Evolutionary conservation across 1,140 invertebrate species (phyloP), one percentile per base, ranked within the genome.

Genomic region (Sinonovacula constricta): DNA sequence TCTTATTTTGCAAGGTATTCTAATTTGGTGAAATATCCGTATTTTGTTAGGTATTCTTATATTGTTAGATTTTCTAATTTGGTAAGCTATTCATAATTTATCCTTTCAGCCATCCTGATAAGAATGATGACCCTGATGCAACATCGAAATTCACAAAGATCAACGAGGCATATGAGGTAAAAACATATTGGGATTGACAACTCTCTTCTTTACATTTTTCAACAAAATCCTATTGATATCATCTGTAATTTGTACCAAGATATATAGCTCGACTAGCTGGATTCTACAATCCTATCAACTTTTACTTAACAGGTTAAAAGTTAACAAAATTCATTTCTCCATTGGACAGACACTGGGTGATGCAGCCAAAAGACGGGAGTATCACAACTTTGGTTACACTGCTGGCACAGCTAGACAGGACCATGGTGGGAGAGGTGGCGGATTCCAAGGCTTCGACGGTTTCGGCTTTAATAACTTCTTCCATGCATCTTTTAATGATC

Each of bases 111-210:
- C 97, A 99, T 93, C 97, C 97, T 28, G 97, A 99, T 91, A 99
- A 98, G 93, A 97, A 95, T 86, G 94, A 95, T 89, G 94, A 95
- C 91, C 95, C 96, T 30, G 93, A 93, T 87, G 97, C 97, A 7
- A 94, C 96, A 88, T 93, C 94, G n/a, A 95, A 94, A 84, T 99
- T 99, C 93, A 96, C 98, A 24, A 95, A 98, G 92, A 97, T 99
- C 56, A 98, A 96, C 86, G 95, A 96, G 92, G 97, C 98, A 14
- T 98, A 99, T 92, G 97, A 99, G 82, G 87, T 88, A 81, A 59
- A 45, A 68, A n/a, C 0, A 14, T 54, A n/a, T n/a, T n/a, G n/a
- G n/a, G n/a, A n/a, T n/a, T n/a, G n/a, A n/a, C n/a, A n/a, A n/a
- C n/a, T n/a, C n/a, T n/a, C n/a, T n/a, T n/a, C n/a, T n/a, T n/a